phyloP scores from a whole-genome alignment of 2,888 invertebrate genomes.

The Lutraria lutraria region DNA sequence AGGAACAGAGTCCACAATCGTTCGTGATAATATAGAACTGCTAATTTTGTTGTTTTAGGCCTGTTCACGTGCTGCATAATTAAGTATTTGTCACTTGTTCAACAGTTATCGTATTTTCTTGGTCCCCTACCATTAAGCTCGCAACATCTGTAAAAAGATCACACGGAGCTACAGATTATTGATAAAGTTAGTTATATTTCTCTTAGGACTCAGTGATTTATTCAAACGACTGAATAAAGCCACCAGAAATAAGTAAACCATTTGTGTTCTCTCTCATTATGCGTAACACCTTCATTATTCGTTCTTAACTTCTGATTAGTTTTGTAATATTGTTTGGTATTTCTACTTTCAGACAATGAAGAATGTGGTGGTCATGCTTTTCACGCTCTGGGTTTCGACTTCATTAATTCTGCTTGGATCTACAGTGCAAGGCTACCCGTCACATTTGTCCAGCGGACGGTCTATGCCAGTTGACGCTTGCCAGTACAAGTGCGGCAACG shows the following conservation, averaged over 20 bases:
- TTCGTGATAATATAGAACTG: too few relatives aligned
- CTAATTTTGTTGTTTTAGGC: too few relatives aligned
- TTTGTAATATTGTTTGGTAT: background rate
- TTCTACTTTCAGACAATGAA: constrained; percentile 32
- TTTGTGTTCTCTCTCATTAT: too few relatives aligned
- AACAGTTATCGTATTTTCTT: background rate
- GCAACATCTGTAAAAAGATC: background rate
- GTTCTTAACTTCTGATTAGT: background rate
- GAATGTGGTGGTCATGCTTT: background rate
- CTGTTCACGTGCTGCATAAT: background rate
- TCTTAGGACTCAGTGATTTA: too few relatives aligned
- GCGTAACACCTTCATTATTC: constrained; percentile 1
- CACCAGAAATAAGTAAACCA: background rate
- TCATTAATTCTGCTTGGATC: constrained; percentile 18
- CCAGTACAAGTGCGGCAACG: constrained; percentile 42
- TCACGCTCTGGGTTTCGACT: constrained; percentile 16
- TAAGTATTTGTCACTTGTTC: background rate
- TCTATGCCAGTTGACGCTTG: constrained; percentile 32
- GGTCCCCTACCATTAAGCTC: too few relatives aligned
- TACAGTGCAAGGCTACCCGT: constrained; percentile 27
- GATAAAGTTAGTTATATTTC: background rate
- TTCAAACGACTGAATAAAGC: background rate
- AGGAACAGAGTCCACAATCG: too few relatives aligned
- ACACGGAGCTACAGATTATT: background rate
- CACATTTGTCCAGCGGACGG: background rate